Percentiles rank a stretch among this genome's conserved stretches.
Conservation (phyloP, 2,113 vertebrate genomes). For the Ochotona princeps region DNA sequence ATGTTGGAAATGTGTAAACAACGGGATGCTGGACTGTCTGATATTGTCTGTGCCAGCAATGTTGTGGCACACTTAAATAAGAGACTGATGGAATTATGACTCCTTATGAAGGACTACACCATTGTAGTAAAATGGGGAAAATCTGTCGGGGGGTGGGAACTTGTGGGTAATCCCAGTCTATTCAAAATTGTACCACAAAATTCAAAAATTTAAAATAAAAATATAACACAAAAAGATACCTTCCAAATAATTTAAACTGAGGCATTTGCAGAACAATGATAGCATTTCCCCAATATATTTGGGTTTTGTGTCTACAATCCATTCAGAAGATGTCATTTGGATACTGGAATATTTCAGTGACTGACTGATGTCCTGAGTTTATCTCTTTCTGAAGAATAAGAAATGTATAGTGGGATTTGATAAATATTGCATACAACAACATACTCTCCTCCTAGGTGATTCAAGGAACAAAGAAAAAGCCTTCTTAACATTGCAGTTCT, state of each 20-base stretch:
- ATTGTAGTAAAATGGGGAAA: too few relatives aligned
- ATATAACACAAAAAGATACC: too few relatives aligned
- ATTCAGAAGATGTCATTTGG: background rate
- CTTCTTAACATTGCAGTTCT: background rate
- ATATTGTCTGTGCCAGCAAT: too few relatives aligned
- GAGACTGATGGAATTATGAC: too few relatives aligned
- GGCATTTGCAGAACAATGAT: background rate
- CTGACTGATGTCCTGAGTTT: background rate
- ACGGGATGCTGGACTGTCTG: too few relatives aligned
- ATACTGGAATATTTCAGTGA: background rate
- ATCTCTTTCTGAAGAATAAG: background rate
- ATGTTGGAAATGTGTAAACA: too few relatives aligned
- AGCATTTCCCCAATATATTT: background rate
- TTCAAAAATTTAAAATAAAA: too few relatives aligned
- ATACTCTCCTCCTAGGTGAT: background rate
- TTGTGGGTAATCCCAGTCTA: too few relatives aligned
- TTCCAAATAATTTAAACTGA: background rate
- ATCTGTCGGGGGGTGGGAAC: too few relatives aligned
- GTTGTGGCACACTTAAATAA: too few relatives aligned
- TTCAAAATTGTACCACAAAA: too few relatives aligned
- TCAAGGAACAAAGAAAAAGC: background rate
- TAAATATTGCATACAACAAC: background rate
- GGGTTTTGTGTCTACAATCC: background rate
- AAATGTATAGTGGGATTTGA: background rate
- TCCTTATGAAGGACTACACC: too few relatives aligned